phyloP scores from a whole-genome alignment of 2,113 vertebrate genomes.

The Xiphophorus couchianus region DNA sequence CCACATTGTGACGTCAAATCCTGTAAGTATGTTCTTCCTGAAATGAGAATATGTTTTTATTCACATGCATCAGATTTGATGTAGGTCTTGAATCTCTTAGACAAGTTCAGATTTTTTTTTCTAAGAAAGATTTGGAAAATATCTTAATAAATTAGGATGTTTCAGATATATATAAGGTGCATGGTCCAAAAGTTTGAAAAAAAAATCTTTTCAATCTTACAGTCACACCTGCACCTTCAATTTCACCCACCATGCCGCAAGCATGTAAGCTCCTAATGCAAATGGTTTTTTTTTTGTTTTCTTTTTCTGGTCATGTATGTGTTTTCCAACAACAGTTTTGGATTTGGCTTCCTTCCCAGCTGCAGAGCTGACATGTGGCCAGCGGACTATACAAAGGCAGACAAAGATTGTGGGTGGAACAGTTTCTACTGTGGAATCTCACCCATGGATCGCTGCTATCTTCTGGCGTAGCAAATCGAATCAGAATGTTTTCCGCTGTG shows the following conservation, averaged over 20 bases:
- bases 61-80: not conserved
- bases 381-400: conserved; percentile 75
- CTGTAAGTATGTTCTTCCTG: conserved; percentile 21
- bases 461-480: conserved; percentile 64
- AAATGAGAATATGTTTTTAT: not conserved
- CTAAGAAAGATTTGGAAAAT: not conserved
- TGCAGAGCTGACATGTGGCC: conserved; percentile 79
- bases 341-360: not conserved
- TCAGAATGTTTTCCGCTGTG: conserved; percentile 79
- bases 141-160: not conserved
- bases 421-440: conserved; percentile 79
- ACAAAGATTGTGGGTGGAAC: conserved; percentile 89
- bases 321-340: not conserved
- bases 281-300: rapidly evolving
- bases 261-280: conserved; percentile 36
- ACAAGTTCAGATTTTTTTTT: not conserved
- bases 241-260: conserved; percentile 11
- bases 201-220: not conserved
- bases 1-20: conserved; percentile 39
- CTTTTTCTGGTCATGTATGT: not conserved
- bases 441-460: conserved; percentile 92
- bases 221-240: conserved; percentile 1
- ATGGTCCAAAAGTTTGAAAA: not conserved
- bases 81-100: not conserved
- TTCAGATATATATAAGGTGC: not conserved